A percentile compares a stretch with the other conserved stretches of the same genome.
Evolutionary conservation across 2,113 vertebrate species (phyloP).

Genomic region (Corvus hawaiiensis): DNA sequence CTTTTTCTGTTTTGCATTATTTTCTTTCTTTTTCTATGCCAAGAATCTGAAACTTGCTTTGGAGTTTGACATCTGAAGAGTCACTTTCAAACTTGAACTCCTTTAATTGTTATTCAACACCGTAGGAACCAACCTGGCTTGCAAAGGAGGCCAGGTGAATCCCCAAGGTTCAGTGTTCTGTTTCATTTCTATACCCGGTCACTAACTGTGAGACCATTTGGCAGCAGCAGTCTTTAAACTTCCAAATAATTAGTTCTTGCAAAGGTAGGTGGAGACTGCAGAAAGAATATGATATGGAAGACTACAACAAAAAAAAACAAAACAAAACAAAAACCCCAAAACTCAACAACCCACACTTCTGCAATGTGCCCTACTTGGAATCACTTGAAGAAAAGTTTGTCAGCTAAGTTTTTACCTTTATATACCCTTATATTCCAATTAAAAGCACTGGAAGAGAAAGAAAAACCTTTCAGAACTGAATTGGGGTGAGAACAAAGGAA

Average conservation of each 20-base stretch:
- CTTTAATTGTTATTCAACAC: constrained; percentile 64
- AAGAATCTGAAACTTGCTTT: constrained; percentile 36
- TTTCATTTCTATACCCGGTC: constrained; percentile 68
- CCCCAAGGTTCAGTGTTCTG: constrained; percentile 71
- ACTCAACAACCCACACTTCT: neutral
- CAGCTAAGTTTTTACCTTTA: neutral
- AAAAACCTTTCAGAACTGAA: neutral
- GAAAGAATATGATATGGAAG: constrained; percentile 41
- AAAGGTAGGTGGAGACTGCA: constrained; percentile 55
- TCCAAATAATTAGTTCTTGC: constrained; percentile 81
- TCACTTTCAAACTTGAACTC: constrained; percentile 66
- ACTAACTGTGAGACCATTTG: constrained; percentile 81
- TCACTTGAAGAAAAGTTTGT: constrained; percentile 66
- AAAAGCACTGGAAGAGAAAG: neutral
- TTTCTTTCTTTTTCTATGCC: neutral
- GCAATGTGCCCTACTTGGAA: constrained; percentile 76
- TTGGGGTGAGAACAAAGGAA: neutral
- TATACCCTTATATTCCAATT: neutral
- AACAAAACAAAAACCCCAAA: neutral
- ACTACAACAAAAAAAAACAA: neutral
- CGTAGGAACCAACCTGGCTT: constrained; percentile 62
- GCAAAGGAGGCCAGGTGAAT: constrained; percentile 73
- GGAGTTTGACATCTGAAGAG: constrained; percentile 56
- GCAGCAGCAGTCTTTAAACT: constrained; percentile 62
- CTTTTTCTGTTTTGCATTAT: neutral